phyloP scores from a whole-genome alignment of 2,113 vertebrate species.

The Trichechus manatus region DNA sequence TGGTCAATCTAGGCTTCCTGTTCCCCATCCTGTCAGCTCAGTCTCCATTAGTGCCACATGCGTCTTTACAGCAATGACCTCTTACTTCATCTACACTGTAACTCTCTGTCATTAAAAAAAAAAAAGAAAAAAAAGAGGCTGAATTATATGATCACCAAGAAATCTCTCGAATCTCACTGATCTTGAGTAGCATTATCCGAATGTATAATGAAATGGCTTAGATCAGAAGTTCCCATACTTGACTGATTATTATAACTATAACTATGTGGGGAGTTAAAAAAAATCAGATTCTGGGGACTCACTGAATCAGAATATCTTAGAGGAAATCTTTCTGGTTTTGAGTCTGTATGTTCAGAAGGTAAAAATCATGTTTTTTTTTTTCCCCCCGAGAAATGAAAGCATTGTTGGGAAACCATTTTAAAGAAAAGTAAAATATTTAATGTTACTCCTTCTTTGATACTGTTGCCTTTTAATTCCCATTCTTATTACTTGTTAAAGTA shows the following conservation, averaged over 20 bases:
- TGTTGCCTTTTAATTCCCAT: conserved; percentile 20
- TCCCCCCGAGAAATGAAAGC: conserved; percentile 38
- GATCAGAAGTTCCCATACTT: conserved; percentile 1
- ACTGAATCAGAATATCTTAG: background rate
- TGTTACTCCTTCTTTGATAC: background rate
- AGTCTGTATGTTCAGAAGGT: conserved; percentile 8
- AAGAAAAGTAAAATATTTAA: conserved; percentile 23
- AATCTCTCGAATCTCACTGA: background rate
- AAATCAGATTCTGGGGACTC: conserved; percentile 47
- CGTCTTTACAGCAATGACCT: background rate
- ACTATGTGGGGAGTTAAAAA: background rate
- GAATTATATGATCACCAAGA: conserved; percentile 23
- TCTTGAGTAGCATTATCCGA: background rate
- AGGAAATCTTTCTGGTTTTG: conserved; percentile 44
- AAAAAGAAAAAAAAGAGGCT: background rate
- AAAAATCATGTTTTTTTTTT: conserved; percentile 16
- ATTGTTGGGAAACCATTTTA: background rate
- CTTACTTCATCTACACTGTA: background rate
- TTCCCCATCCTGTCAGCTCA: background rate
- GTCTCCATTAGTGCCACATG: background rate
- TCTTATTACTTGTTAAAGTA: conserved; percentile 42
- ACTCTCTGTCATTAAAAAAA: background rate
- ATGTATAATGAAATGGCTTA: conserved; percentile 33
- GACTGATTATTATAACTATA: conserved; percentile 25
- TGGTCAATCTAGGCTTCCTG: background rate